A percentile compares a stretch with the other conserved stretches of the same genome.
Evolutionary conservation across 2,113 vertebrate species (phyloP).

Genomic region (Chionomys nivalis): DNA sequence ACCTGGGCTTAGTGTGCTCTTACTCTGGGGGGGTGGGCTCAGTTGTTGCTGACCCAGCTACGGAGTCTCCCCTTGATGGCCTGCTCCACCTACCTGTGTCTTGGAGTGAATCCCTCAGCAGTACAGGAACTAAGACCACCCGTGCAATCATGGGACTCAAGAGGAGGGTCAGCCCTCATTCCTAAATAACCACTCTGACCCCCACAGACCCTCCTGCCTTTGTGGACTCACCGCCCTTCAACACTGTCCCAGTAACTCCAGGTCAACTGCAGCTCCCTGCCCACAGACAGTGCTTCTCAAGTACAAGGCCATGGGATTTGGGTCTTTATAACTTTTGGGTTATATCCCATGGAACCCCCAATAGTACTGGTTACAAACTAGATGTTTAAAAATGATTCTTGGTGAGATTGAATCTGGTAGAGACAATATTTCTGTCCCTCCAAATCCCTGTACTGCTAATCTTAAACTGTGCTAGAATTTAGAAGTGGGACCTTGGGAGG

Average conservation of each 20-base stretch:
- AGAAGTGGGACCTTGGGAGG: background rate
- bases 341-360: background rate
- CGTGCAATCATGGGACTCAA: background rate
- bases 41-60: background rate
- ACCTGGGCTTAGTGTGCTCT: background rate
- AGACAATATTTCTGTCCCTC: background rate
- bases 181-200: background rate
- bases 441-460: background rate
- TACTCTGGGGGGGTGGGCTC: background rate
- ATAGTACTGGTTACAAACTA: constrained; percentile 3
- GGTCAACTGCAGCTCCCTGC: background rate
- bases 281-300: background rate
- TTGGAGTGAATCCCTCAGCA: background rate
- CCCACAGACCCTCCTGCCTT: background rate
- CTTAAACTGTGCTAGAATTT: background rate
- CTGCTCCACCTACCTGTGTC: background rate
- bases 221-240: background rate
- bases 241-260: background rate
- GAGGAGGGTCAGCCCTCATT: background rate
- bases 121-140: background rate
- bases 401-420: background rate
- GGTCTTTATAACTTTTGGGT: background rate
- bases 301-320: background rate
- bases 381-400: background rate
- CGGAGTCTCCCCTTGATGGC: background rate